A percentile compares a stretch with the other conserved stretches of the same genome.
phyloP scores from a whole-genome alignment of 2,797 vertebrate genomes.

The Oceanodroma leucorhoa region DNA sequence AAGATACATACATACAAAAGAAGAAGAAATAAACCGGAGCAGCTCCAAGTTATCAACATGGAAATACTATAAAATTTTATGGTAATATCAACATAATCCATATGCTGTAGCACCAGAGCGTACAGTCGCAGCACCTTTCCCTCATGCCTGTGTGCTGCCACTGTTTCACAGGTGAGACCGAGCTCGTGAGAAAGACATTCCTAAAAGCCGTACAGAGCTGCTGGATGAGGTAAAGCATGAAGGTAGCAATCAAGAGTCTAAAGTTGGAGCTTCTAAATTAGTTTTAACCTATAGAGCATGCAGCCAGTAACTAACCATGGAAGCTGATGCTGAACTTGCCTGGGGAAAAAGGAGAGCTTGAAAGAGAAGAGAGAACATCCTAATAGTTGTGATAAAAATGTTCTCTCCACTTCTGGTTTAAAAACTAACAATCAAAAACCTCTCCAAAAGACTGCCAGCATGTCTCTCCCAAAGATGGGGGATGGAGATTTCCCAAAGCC shows the following conservation, averaged over 20 bases:
- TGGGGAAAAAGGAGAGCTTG: neutral
- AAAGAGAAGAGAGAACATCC: neutral
- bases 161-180: neutral
- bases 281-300: neutral
- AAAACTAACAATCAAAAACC: neutral
- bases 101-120: neutral
- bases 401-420: neutral
- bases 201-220: neutral
- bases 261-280: neutral
- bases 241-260: neutral
- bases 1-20: neutral
- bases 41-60: neutral
- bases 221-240: neutral
- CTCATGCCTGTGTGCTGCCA: neutral
- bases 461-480: neutral
- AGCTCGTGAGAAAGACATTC: neutral
- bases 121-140: neutral
- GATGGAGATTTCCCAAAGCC: neutral
- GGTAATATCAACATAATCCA: neutral
- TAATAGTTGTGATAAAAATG: neutral
- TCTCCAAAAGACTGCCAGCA: neutral
- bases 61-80: neutral
- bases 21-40: constrained; percentile 4
- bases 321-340: neutral
- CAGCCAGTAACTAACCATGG: neutral